A percentile compares a stretch with the other conserved stretches of the same genome.
Conservation (phyloP, 2,797 vertebrate species). For the Callimico goeldii region DNA sequence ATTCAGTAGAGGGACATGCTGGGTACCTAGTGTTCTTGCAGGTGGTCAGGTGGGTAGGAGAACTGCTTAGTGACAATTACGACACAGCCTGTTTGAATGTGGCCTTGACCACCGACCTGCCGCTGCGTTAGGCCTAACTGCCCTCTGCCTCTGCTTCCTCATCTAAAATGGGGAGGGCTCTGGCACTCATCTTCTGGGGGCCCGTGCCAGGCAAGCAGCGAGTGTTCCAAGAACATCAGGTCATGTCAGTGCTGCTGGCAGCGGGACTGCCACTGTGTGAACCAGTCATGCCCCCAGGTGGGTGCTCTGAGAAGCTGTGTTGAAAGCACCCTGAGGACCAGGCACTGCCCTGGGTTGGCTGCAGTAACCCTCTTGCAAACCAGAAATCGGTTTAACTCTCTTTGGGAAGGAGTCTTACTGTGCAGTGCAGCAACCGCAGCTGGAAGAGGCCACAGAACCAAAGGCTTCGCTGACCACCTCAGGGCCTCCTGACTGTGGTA, state of each 20-base stretch:
- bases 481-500: accelerated
- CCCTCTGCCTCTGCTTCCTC: background rate
- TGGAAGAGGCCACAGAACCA: background rate
- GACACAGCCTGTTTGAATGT: accelerated
- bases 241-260: accelerated
- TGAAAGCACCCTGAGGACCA: accelerated
- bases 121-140: accelerated
- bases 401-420: background rate
- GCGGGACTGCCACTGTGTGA: background rate
- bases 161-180: accelerated
- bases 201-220: accelerated
- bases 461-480: accelerated
- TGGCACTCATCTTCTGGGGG: accelerated
- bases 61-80: accelerated
- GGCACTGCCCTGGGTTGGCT: background rate
- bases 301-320: accelerated
- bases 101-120: background rate
- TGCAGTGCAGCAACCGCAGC: accelerated
- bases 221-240: accelerated
- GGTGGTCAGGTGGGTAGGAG: accelerated
- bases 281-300: accelerated
- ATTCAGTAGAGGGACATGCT: accelerated
- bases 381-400: background rate
- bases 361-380: too few relatives aligned
- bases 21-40: accelerated